Evolutionary conservation across 2,888 invertebrate species (phyloP), one percentile per base, ranked within the genome.

Genomic region (Caenorhabditis plicata): DNA sequence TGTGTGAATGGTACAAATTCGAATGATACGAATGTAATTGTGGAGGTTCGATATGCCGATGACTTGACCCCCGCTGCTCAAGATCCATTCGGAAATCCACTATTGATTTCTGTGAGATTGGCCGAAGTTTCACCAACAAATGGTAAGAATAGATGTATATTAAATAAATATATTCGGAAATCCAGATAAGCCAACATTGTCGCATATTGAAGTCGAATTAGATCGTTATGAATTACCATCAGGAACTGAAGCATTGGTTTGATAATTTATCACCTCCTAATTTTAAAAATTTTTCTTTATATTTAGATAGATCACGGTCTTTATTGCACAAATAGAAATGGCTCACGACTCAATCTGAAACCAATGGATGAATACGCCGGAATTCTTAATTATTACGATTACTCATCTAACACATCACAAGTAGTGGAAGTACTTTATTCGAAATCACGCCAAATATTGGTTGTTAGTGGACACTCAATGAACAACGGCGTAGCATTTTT

Each of bases 1-100:
- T 61, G 61, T 33, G 13, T 51, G 4, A 22, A 49, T 17, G 50
- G 45, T 36, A 5, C 51, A 3, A 60, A 15, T 25, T 26, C 41
- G 9, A 44, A 35, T 4, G 41, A 49, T 2, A 29, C 61, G 2
- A 48, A 43, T 11, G 20, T 51, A 4, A 13, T 56, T 4, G 23
- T 55, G 2, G 62, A 62, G 26, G 47, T 62, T n/a, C 41, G 62
- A 31, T 62, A 43, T 22, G 44, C 48, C 7, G 62, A 62, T 8
- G 47, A 47, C 0, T 40, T 42, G 0, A 43, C 56, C n/a, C 23
- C 22, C 2, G 55, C 51, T 22, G 52, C 51, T 3, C 15, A 19
- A 3, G 3, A 25, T 2, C 4, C 11, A 3, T 62, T 45, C 35
- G 41, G 44, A 2, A 55, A 52, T 23, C 62, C 62, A 25, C 15